Percentiles rank a stretch among this genome's conserved stretches.
These are phyloP conservation scores for Anthopleura xanthogrammica DNA, from an alignment of 92 coral and sea anemone species.

Conservation along the genomic window DNA sequence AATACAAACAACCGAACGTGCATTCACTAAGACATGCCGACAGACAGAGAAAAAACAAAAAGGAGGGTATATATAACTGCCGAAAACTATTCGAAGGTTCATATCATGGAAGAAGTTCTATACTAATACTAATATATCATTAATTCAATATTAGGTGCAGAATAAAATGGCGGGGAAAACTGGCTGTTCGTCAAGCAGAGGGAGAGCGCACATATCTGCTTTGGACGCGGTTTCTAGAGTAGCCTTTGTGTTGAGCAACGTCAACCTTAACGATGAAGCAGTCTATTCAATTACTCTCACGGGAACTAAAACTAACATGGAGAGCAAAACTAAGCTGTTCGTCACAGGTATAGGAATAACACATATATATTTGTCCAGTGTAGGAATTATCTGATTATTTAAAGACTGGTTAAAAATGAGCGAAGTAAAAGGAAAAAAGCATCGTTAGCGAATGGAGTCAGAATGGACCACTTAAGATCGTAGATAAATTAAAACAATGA, in stretches of 20 bases:
- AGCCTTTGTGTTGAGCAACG: not conserved
- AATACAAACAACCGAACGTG: too few relatives aligned
- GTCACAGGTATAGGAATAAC: slow-evolving; percentile 16
- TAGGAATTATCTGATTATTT: not conserved
- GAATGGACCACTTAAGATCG: too few relatives aligned
- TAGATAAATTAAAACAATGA: too few relatives aligned
- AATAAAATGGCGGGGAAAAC: not conserved
- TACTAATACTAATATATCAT: not conserved
- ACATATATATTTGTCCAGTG: not conserved
- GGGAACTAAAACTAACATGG: slow-evolving; percentile 2
- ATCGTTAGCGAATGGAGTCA: too few relatives aligned
- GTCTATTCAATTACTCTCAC: slow-evolving; percentile 15
- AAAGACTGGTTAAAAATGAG: too few relatives aligned
- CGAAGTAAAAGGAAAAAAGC: too few relatives aligned
- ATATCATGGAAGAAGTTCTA: too few relatives aligned
- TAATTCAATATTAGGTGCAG: not conserved
- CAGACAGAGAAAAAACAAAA: not conserved
- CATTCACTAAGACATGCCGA: not conserved
- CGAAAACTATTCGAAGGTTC: too few relatives aligned
- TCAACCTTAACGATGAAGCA: slow-evolving; percentile 18
- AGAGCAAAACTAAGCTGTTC: slow-evolving; percentile 20
- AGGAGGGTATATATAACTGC: too few relatives aligned
- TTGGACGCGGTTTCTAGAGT: not conserved
- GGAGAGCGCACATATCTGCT: slow-evolving; percentile 4
- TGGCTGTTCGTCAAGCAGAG: not conserved